Evolutionary conservation across 2,888 invertebrate species (phyloP).

Genomic region (Hyalella azteca): DNA sequence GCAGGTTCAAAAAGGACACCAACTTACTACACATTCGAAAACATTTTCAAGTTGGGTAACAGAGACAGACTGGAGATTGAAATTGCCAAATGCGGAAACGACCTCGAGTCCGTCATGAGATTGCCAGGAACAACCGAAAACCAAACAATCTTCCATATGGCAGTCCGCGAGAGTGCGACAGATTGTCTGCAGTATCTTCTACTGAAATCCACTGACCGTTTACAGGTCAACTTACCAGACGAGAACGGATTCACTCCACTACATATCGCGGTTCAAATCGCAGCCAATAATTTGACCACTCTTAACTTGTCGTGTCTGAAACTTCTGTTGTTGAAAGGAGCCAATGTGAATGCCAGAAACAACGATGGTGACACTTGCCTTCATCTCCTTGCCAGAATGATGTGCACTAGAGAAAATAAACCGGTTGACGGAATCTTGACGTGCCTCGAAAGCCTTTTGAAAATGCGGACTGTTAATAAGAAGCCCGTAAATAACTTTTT

Average conservation of each 20-base stretch:
- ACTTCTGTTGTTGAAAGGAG: background rate
- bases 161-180: background rate
- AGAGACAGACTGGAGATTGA: background rate
- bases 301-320: background rate
- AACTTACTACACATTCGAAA: background rate
- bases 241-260: background rate
- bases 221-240: background rate
- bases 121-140: background rate
- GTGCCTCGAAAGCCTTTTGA: background rate
- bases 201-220: background rate
- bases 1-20: background rate
- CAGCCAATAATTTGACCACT: background rate
- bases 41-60: background rate
- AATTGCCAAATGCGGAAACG: conserved; percentile 2
- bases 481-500: background rate
- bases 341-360: background rate
- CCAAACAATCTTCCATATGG: background rate
- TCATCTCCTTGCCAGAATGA: background rate
- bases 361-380: background rate
- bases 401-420: background rate
- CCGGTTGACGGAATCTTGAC: background rate
- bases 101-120: background rate
- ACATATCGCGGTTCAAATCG: background rate
- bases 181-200: conserved; percentile 1
- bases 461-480: background rate